Base-by-base conservation (phyloP, 2,113 vertebrate genomes). In the Gymnarchus niloticus region DNA sequence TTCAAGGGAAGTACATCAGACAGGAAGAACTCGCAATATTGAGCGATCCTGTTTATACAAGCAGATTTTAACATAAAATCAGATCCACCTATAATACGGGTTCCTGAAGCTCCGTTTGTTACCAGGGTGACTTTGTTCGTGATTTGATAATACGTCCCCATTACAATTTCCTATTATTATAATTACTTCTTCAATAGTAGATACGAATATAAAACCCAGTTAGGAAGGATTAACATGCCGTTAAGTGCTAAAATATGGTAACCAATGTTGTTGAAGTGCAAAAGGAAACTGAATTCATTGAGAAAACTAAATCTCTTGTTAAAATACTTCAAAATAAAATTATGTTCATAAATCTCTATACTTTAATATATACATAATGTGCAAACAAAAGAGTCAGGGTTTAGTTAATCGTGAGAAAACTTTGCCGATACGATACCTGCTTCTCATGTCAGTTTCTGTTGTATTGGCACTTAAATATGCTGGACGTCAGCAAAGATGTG, bases 311-410 rank as follows among this genome's bases (percentile, higher is more conserved):
- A 92, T 88, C 87, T 93, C 95, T 94, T 94, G 93, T 95, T 95
- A 96, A 96, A 97, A 96, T 95, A 94, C 91, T 94, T 95, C 93
- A 96, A 95, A 96, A 95, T 95, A 96, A 96, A 96, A 96, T 95
- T 94, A 95, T 86, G 95, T 90, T 94, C 96, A 96, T 95, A 96
- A 96, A 96, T 95, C 94, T 97, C 95, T 96, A 93, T 92, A 92
- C 92, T 95, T 95, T 95, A 96, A 94, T 97, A 97, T 96, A 91
- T 96, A 96, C 94, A 96, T 88, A 91, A 95, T 92, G 93, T 91
- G 90, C 93, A 94, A 95, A 95, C 92, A 92, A 94, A 96, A 96
- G 90, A 90, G 87, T 89, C 93, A 92, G 92, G 87, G 90, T 93
- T 88, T 91, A 85, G 51, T 85, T 73, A 73, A 76, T 77, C 73